phyloP scores from a whole-genome alignment of 2,113 vertebrate genomes.

The Atrichornis clamosus region DNA sequence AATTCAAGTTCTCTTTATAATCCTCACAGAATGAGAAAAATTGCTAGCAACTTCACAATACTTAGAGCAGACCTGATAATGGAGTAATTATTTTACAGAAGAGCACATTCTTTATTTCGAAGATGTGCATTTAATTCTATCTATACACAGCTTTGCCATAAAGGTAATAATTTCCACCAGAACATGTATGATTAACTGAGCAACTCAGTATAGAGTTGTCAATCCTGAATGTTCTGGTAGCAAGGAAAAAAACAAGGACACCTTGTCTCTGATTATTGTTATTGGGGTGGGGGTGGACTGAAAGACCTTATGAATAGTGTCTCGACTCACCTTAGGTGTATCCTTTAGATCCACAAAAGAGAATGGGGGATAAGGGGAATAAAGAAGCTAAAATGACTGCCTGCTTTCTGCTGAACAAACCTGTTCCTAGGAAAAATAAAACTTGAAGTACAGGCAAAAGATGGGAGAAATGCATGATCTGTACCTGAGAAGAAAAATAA shows the following conservation, averaged over 20 bases:
- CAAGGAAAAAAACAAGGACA: constrained; percentile 55
- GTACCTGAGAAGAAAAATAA: background rate
- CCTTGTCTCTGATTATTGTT: constrained; percentile 50
- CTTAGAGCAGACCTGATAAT: constrained; percentile 27
- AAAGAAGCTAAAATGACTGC: constrained; percentile 10
- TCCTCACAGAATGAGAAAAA: constrained; percentile 25
- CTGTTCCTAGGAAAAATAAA: background rate
- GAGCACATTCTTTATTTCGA: constrained; percentile 47
- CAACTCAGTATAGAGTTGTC: constrained; percentile 16
- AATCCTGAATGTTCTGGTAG: constrained; percentile 43
- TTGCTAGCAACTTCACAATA: constrained; percentile 48
- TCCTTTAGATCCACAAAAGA: constrained; percentile 22
- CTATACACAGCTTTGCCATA: constrained; percentile 41
- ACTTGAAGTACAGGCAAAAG: background rate
- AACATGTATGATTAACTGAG: constrained; percentile 55
- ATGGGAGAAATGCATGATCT: background rate
- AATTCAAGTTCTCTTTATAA: constrained; percentile 49
- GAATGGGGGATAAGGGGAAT: background rate
- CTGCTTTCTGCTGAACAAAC: constrained; percentile 2
- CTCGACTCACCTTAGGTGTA: constrained; percentile 2
- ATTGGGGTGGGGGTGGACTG: background rate
- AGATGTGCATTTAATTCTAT: constrained; percentile 50
- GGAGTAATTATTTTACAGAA: constrained; percentile 60
- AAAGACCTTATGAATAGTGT: constrained; percentile 13
- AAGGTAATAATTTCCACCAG: constrained; percentile 53